Conservation (phyloP, 2,797 vertebrate genomes). For the Anomalospiza imberbis region DNA sequence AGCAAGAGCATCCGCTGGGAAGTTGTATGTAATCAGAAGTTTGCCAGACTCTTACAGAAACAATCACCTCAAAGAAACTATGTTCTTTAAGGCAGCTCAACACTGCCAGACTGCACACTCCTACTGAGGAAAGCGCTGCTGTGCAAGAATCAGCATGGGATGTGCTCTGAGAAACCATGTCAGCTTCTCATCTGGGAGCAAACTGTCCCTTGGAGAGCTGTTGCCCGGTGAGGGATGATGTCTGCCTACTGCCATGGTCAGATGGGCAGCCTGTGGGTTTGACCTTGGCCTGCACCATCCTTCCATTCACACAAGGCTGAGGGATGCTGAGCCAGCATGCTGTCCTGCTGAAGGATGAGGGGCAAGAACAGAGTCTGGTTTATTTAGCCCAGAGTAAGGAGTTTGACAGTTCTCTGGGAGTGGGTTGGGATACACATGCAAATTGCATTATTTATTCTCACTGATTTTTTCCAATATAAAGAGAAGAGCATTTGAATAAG, state of each 20-base stretch:
- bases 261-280: neutral
- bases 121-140: neutral
- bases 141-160: neutral
- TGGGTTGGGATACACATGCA: accelerated
- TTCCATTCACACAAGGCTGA: neutral
- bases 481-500: neutral
- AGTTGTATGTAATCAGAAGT: neutral
- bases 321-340: neutral
- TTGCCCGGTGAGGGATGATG: neutral
- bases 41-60: neutral
- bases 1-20: neutral
- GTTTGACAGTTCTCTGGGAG: neutral
- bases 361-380: neutral
- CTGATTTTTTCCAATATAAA: neutral
- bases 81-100: neutral
- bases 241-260: neutral
- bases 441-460: neutral
- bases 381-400: neutral
- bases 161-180: accelerated
- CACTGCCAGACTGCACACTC: neutral
- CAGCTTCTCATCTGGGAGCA: neutral
- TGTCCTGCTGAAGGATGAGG: no score
- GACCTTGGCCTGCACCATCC: neutral
- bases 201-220: neutral
- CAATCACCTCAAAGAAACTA: neutral